phyloP scores from a whole-genome alignment of 2,113 vertebrate species.

The Melanostigma gelatinosum region DNA sequence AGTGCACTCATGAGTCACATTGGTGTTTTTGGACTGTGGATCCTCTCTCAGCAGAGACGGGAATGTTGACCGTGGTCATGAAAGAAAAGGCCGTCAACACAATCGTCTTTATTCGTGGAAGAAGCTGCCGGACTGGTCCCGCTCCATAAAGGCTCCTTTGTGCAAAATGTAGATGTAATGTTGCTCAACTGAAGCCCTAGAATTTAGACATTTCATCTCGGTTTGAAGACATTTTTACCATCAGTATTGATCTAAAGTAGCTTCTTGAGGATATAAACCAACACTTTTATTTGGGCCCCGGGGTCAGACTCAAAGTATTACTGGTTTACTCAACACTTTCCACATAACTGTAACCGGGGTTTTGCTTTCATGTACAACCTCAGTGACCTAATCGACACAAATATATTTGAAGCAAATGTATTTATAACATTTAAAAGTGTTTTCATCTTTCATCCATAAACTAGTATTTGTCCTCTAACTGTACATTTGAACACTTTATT shows the following conservation, averaged over 20 bases:
- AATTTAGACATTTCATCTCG: not conserved
- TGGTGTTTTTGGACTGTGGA: constrained; percentile 6
- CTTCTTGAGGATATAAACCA: not conserved
- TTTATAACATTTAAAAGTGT: not conserved
- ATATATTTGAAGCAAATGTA: not conserved
- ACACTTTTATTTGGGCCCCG: not conserved
- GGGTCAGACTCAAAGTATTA: not conserved
- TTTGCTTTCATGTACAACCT: not conserved
- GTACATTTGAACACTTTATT: not conserved
- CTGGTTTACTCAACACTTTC: not conserved
- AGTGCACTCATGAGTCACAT: constrained; percentile 2
- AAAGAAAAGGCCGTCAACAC: constrained; percentile 12
- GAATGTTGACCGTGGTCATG: not conserved
- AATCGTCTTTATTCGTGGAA: constrained; percentile 15
- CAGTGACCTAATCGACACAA: not conserved
- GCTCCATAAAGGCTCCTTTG: constrained; percentile 38
- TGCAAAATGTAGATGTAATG: constrained; percentile 13
- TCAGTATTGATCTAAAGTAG: not conserved
- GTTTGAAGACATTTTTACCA: not conserved
- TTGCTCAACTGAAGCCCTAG: not conserved
- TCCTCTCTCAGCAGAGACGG: not conserved
- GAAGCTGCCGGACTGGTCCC: not conserved
- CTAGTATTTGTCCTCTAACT: not conserved
- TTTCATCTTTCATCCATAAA: not conserved
- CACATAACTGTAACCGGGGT: not conserved